A percentile compares a stretch with the other conserved stretches of the same genome.
Evolutionary conservation across 2,888 invertebrate species (phyloP).

Genomic region (Pseudoips prasinana): DNA sequence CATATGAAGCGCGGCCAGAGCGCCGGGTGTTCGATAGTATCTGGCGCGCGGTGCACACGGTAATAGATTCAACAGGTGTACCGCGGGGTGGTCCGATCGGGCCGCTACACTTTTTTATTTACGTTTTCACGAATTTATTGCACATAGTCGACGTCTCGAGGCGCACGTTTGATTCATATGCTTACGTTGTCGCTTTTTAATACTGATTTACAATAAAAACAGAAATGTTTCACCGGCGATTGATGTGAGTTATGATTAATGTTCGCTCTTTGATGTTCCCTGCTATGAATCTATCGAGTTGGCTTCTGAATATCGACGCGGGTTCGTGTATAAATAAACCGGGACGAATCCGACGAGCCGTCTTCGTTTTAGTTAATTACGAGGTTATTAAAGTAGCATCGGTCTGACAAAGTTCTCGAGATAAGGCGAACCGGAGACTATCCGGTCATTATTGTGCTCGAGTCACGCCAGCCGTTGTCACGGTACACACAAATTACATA

Average conservation of each 20-base stretch:
- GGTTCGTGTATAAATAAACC: constrained; percentile 72
- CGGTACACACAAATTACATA: constrained; percentile 66
- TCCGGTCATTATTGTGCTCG: constrained; percentile 50
- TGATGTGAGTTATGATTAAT: constrained; percentile 82
- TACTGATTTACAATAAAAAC: constrained; percentile 82
- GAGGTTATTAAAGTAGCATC: constrained; percentile 69
- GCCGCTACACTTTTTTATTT: constrained; percentile 66
- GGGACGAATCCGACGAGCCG: constrained; percentile 61
- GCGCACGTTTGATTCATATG: constrained; percentile 75
- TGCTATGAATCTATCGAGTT: constrained; percentile 81
- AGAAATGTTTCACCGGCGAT: constrained; percentile 75
- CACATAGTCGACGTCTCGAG: constrained; percentile 72
- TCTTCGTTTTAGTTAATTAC: constrained; percentile 76
- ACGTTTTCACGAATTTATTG: constrained; percentile 75
- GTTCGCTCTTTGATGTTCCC: constrained; percentile 75
- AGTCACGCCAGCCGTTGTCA: constrained; percentile 66
- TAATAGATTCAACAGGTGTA: constrained; percentile 78
- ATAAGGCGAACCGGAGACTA: constrained; percentile 34
- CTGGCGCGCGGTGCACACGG: constrained; percentile 48
- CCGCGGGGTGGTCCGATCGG: constrained; percentile 71
- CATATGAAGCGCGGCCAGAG: constrained; percentile 51
- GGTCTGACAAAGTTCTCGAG: constrained; percentile 38
- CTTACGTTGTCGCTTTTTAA: constrained; percentile 78
- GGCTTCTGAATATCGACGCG: constrained; percentile 78
- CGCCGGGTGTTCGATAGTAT: constrained; percentile 57